These are phyloP conservation scores for Lapara coniferarum DNA, from an alignment of 2,888 invertebrate genomes.

Conservation along the genomic window DNA sequence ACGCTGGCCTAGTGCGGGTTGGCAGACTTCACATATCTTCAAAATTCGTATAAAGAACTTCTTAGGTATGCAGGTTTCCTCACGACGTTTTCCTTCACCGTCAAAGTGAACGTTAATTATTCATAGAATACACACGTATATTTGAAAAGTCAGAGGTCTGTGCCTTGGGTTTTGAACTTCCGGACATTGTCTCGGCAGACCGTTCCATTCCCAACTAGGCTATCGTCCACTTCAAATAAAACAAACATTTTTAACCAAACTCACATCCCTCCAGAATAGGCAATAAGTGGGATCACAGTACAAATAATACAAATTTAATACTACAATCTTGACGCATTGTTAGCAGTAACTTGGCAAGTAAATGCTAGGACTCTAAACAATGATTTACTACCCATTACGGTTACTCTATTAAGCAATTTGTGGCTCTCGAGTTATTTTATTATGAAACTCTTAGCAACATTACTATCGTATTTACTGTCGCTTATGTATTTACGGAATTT, in stretches of 20 bases:
- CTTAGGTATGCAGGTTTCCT: too few relatives aligned
- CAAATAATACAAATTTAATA: constrained; percentile 8
- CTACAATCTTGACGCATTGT: constrained; percentile 21
- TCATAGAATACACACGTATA: too few relatives aligned
- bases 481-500: neutral
- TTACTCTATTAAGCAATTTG: constrained; percentile 40
- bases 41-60: too few relatives aligned
- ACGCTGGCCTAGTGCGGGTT: too few relatives aligned
- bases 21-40: too few relatives aligned
- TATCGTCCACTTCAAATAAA: neutral
- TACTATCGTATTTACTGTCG: constrained; percentile 24
- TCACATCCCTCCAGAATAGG: neutral
- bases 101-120: too few relatives aligned
- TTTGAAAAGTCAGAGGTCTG: too few relatives aligned
- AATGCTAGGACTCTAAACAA: constrained; percentile 46
- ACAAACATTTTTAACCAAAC: neutral
- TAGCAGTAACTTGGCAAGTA: constrained; percentile 37
- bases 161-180: too few relatives aligned
- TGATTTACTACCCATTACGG: constrained; percentile 53
- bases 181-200: too few relatives aligned
- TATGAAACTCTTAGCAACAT: constrained; percentile 15
- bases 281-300: neutral
- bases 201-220: too few relatives aligned
- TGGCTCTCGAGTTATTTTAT: constrained; percentile 28
- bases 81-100: too few relatives aligned